Conservation (phyloP, 2,888 invertebrate genomes). For the Rhagium mordax region DNA sequence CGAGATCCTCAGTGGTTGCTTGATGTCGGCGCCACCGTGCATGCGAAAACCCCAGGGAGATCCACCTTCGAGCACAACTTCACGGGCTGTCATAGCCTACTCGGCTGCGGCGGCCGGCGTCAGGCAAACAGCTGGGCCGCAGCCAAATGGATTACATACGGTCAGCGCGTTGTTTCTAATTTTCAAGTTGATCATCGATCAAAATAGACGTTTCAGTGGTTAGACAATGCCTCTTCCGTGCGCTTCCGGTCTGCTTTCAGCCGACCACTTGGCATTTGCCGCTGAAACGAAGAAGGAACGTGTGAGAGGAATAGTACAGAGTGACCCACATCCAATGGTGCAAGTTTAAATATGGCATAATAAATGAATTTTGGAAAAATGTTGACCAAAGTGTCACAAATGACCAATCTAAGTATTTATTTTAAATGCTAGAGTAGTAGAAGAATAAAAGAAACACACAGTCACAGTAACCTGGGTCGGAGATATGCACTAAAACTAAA, state of each 20-base stretch:
- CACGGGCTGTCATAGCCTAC: slow-evolving; percentile 77
- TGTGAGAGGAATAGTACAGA: no score
- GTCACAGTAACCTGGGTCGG: no score
- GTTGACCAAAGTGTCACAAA: no score
- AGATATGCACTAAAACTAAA: no score
- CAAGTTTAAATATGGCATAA: no score
- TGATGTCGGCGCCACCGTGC: slow-evolving; percentile 87
- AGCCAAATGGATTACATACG: slow-evolving; percentile 54
- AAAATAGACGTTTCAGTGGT: slow-evolving; percentile 52
- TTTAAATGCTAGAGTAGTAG: no score
- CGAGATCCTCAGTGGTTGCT: slow-evolving; percentile 85
- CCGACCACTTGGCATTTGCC: neutral
- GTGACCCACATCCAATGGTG: no score
- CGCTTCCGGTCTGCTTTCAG: slow-evolving; percentile 11
- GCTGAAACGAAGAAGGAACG: neutral
- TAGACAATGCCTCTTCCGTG: slow-evolving; percentile 15
- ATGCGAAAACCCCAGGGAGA: slow-evolving; percentile 93
- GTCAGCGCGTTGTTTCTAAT: slow-evolving; percentile 36
- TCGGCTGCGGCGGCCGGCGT: slow-evolving; percentile 40
- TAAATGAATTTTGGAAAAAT: no score
- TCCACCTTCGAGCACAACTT: slow-evolving; percentile 85
- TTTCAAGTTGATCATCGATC: slow-evolving; percentile 52
- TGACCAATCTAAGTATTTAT: no score
- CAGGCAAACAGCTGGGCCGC: slow-evolving; percentile 50
- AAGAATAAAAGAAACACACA: no score